Evolutionary conservation across 2,888 invertebrate genomes (phyloP).

Genomic region (Agrotis segetum): DNA sequence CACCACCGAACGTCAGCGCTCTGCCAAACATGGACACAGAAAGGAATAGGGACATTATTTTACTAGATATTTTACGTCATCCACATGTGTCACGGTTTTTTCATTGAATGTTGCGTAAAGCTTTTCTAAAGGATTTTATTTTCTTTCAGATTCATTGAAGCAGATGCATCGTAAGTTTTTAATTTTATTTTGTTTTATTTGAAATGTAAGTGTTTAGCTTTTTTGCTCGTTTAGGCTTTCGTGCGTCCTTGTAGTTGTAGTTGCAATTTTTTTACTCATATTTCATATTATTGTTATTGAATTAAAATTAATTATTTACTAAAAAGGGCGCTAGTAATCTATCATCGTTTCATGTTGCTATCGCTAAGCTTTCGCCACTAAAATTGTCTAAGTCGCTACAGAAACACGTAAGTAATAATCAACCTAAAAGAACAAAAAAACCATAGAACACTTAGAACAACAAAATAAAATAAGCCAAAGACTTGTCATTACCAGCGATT

Average conservation of each 20-base stretch:
- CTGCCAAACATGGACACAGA: constrained; percentile 62
- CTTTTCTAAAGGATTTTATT: not conserved
- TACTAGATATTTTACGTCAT: constrained; percentile 23
- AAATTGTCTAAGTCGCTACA: no score
- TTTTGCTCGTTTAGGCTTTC: no score
- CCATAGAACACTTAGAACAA: not conserved
- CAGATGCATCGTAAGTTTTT: no score
- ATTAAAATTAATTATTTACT: no score
- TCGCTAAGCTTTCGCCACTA: no score
- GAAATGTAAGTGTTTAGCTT: no score
- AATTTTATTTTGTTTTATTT: no score
- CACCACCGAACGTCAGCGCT: constrained; percentile 75
- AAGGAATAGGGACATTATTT: constrained; percentile 49
- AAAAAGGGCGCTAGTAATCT: not conserved
- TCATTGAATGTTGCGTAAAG: not conserved
- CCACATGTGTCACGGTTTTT: constrained; percentile 6
- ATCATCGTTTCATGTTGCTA: not conserved
- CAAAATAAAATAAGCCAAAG: not conserved
- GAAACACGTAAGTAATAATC: not conserved
- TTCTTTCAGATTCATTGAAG: not conserved
- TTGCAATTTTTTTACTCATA: not conserved
- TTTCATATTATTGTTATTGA: no score
- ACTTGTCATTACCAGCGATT: constrained; percentile 6
- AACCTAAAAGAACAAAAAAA: not conserved
- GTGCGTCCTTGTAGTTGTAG: no score